Evolutionary conservation across 1,140 invertebrate genomes (phyloP), one percentile per base, ranked within the genome.

Genomic region (Ladona fulva): DNA sequence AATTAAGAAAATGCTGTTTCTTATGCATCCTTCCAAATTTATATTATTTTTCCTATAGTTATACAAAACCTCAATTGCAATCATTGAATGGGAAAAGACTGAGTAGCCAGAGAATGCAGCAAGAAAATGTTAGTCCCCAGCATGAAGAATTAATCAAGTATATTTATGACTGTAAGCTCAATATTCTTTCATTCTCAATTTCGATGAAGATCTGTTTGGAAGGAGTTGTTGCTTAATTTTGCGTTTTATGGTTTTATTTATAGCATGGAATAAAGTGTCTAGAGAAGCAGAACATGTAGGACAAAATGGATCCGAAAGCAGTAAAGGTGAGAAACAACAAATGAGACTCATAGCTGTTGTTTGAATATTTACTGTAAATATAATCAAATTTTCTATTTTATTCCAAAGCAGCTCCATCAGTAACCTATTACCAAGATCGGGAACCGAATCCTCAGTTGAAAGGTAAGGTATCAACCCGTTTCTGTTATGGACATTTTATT

Each of bases 101-200:
- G 76, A 1, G 83, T 85, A 76, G 81, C 83, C 76, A 81, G 79
- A 79, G 76, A 77, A 79, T 42, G 76, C 76, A n/a, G 80, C 80
- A 25, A 83, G 84, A 81, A 84, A 83, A 85, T 79, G 82, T 84
- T 29, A 81, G 83, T 76, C 83, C 87, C 11, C 86, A 88, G 78
- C 87, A 89, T 80, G 86, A 87, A 80, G 87, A 88, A 78, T 82
- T 88, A 78, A 88, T 88, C 25, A 87, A 86, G 80, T 89, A 87
- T 75, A 86, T 89, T 73, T 86, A 82, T 82, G 87, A 87, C 74
- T 86, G 86, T 87, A 82, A 84, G 83, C 82, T 59, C 25, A 3
- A 59, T 73, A 42, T 76, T 73, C 75, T 74, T 74, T 19, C 12
- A 37, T 8, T 8, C 29, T 8, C 29, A 5, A 37, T 37, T 37